phyloP scores from a whole-genome alignment of 1,140 invertebrate genomes.

The Diuraphis noxia region DNA sequence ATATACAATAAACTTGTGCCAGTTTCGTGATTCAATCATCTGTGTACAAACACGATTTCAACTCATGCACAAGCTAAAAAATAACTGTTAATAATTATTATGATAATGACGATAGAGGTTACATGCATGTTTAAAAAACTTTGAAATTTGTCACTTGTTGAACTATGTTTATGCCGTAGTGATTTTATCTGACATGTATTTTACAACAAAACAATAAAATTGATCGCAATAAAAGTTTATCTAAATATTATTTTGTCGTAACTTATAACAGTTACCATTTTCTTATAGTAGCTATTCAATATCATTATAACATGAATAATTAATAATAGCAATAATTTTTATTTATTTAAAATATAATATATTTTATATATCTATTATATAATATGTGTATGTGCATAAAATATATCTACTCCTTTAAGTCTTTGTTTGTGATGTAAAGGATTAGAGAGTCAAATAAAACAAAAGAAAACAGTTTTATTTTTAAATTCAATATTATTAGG shows the following conservation, averaged over 20 bases:
- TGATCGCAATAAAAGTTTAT: not conserved
- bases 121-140: not conserved
- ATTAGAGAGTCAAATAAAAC: too few relatives aligned
- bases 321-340: not conserved
- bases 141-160: not conserved
- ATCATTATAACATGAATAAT: not conserved
- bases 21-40: not conserved
- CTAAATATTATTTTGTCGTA: not conserved
- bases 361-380: too few relatives aligned
- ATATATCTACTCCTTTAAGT: too few relatives aligned
- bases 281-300: not conserved
- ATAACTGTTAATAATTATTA: too few relatives aligned
- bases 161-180: too few relatives aligned
- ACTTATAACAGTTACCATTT: not conserved
- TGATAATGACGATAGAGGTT: not conserved
- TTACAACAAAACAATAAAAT: too few relatives aligned
- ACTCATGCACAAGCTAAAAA: not conserved
- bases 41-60: not conserved
- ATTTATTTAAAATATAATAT: too few relatives aligned
- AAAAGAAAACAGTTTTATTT: too few relatives aligned
- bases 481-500: too few relatives aligned
- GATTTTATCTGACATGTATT: too few relatives aligned
- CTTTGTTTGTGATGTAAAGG: too few relatives aligned
- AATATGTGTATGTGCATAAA: too few relatives aligned
- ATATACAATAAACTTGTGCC: not conserved